Conservation (phyloP, 2,888 invertebrate species). For the Dryocosmus kuriphilus region DNA sequence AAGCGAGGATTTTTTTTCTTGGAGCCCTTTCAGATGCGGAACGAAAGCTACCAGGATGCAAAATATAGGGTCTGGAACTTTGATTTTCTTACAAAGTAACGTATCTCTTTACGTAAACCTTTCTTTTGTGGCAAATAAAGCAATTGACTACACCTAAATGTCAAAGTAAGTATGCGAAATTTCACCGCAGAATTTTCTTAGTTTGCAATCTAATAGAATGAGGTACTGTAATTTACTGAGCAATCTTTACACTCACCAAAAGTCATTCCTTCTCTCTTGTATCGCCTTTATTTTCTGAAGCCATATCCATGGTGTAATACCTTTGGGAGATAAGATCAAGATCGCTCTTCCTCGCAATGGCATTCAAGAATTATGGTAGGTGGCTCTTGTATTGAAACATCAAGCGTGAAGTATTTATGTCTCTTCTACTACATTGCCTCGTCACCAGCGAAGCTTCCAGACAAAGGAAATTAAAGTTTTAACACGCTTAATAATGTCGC, state of each 20-base stretch:
- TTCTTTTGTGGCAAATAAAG: too few species aligned
- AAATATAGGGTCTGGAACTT: not conserved
- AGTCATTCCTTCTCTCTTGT: conserved; percentile 12
- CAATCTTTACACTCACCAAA: conserved; percentile 11
- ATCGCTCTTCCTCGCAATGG: conserved; percentile 12
- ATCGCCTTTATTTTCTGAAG: conserved; percentile 25
- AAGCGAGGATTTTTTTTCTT: not conserved
- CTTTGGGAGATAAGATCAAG: conserved; percentile 34
- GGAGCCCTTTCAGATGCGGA: not conserved
- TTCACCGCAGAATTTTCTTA: not conserved
- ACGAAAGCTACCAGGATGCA: not conserved
- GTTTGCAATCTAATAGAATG: not conserved
- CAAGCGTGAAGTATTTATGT: conserved; percentile 37
- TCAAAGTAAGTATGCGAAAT: not conserved
- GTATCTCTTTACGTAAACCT: not conserved
- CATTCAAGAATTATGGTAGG: conserved; percentile 34
- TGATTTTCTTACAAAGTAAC: not conserved
- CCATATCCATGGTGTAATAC: conserved; percentile 33
- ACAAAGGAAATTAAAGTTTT: not conserved
- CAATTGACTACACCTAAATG: too few species aligned
- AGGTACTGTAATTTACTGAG: conserved; percentile 20
- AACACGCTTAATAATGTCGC: not conserved
- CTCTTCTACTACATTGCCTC: not conserved
- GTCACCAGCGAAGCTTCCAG: not conserved
- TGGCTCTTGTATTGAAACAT: conserved; percentile 32